phyloP scores from a whole-genome alignment of 2,113 vertebrate genomes.

The Eulacestoma nigropectus region DNA sequence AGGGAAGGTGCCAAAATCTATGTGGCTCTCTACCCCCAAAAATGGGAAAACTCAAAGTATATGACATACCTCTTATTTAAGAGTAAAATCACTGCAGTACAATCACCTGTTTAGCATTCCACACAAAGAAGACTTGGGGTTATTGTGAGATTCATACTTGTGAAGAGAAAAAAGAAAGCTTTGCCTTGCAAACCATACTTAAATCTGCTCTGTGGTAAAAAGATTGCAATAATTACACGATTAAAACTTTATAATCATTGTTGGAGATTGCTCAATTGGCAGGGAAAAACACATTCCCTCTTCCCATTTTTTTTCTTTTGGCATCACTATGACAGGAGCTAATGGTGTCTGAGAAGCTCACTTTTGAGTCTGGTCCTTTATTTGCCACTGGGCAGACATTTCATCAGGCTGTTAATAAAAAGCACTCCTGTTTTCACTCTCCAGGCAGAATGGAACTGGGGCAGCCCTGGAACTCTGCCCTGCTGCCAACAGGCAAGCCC shows the following conservation, averaged over 20 bases:
- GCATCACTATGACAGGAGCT: neutral
- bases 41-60: neutral
- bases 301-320: neutral
- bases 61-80: neutral
- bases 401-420: neutral
- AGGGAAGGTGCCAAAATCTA: neutral
- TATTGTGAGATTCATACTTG: neutral
- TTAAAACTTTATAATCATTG: constrained; percentile 1
- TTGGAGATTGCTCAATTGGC: neutral
- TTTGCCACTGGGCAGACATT: neutral
- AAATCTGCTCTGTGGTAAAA: neutral
- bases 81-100: neutral
- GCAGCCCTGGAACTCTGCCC: neutral
- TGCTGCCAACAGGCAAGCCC: neutral
- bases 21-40: neutral
- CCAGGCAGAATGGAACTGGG: neutral
- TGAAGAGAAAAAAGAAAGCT: neutral
- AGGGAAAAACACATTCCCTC: neutral
- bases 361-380: neutral
- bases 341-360: neutral
- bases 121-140: neutral
- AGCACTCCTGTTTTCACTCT: neutral
- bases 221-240: neutral
- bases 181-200: neutral
- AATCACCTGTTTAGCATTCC: neutral